Conservation (phyloP, 2,888 invertebrate genomes). For the Aleiodes testaceus region DNA sequence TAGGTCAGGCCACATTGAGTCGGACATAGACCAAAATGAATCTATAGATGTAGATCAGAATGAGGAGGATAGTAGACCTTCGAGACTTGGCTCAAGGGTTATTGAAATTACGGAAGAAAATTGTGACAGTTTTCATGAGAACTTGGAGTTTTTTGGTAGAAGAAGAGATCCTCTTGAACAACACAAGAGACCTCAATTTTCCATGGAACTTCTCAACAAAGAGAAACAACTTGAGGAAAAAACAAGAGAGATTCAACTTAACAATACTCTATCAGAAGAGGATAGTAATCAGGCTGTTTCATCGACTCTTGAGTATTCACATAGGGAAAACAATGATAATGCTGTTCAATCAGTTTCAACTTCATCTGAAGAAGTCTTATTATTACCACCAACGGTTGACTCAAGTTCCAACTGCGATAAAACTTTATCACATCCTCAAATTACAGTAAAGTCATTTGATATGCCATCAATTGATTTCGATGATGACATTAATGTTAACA, state of each 20-base stretch:
- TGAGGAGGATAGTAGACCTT: constrained; percentile 47
- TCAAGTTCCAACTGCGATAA: constrained; percentile 12
- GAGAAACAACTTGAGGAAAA: constrained; percentile 47
- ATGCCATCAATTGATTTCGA: constrained; percentile 68
- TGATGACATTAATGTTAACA: constrained; percentile 62
- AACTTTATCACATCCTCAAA: constrained; percentile 47
- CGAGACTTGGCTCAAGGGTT: constrained; percentile 58
- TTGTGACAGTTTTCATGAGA: constrained; percentile 69
- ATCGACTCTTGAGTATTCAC: constrained; percentile 22
- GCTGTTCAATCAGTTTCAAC: neutral
- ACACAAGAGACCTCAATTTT: constrained; percentile 47
- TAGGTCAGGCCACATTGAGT: constrained; percentile 53
- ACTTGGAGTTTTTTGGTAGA: constrained; percentile 66
- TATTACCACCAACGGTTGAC: constrained; percentile 34
- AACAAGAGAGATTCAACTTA: constrained; percentile 41
- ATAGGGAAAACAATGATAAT: constrained; percentile 11
- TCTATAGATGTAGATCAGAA: constrained; percentile 52
- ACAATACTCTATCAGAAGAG: constrained; percentile 14
- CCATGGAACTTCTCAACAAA: constrained; percentile 48
- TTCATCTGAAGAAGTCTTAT: constrained; percentile 31
- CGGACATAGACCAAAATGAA: constrained; percentile 44
- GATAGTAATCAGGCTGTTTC: constrained; percentile 29
- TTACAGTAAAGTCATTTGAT: constrained; percentile 63
- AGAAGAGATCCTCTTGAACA: constrained; percentile 58
- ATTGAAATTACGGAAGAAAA: constrained; percentile 69